Evolutionary conservation across 2,797 vertebrate species (phyloP).

Genomic region (Cirrhinus mrigala): DNA sequence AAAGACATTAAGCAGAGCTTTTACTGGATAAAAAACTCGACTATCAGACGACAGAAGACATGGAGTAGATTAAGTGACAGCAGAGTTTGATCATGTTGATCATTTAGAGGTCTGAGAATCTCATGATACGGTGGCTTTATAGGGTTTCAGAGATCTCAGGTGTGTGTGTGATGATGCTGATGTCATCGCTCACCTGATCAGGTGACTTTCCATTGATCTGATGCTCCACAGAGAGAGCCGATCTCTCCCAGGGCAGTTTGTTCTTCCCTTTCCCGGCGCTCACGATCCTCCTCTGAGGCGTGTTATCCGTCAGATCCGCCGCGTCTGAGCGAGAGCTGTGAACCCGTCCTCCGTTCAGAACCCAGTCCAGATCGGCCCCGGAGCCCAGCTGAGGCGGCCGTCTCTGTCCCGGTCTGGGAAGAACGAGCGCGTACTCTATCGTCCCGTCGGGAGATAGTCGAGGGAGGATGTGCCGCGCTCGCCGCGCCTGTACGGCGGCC

Average conservation of each 20-base stretch:
- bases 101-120: background rate
- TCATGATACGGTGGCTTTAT: background rate
- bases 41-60: too few relatives aligned
- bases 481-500: slow-evolving; percentile 86
- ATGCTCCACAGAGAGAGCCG: slow-evolving; percentile 59
- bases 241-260: slow-evolving; percentile 92
- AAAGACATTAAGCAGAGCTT: background rate
- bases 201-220: slow-evolving; percentile 65
- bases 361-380: slow-evolving; percentile 88
- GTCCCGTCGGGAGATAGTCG: slow-evolving; percentile 79
- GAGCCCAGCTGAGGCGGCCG: slow-evolving; percentile 68
- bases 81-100: background rate
- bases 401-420: slow-evolving; percentile 78
- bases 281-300: slow-evolving; percentile 81
- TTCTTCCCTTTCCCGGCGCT: slow-evolving; percentile 91
- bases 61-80: background rate
- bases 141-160: background rate
- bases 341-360: slow-evolving; percentile 81
- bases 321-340: slow-evolving; percentile 79
- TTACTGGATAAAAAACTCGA: background rate
- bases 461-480: slow-evolving; percentile 84
- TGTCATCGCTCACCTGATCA: slow-evolving; percentile 73
- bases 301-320: slow-evolving; percentile 67
- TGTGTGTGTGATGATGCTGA: background rate
- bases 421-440: slow-evolving; percentile 83